A percentile compares a stretch with the other conserved stretches of the same genome.
These are phyloP conservation scores for Halcyon leucocephala DNA, from an alignment of 2,797 vertebrate species.

Conservation along the genomic window DNA sequence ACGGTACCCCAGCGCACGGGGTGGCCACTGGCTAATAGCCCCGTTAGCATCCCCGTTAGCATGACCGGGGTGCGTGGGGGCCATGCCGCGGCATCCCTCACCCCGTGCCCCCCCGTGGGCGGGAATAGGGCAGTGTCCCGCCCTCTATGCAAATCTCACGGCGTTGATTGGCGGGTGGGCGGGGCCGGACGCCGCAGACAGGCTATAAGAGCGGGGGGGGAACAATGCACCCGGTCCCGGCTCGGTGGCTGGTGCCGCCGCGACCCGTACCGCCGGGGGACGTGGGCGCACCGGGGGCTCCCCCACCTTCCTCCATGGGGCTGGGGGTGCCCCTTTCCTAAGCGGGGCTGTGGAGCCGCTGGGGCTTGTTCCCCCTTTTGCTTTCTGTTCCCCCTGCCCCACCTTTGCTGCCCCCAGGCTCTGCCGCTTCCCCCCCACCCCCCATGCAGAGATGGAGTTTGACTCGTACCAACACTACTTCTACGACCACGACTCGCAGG, in stretches of 20 bases:
- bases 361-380: not conserved
- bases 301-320: not conserved
- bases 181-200: not conserved
- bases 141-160: fast-evolving
- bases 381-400: fast-evolving
- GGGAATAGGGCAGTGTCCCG: fast-evolving
- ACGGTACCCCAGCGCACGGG: not conserved
- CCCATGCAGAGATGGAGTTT: slow-evolving; percentile 88
- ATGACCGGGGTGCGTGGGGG: too few relatives aligned
- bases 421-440: too few relatives aligned
- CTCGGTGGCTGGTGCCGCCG: not conserved
- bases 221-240: slow-evolving; percentile 36
- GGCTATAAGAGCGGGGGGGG: slow-evolving; percentile 21
- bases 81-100: fast-evolving
- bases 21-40: fast-evolving
- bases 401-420: not conserved
- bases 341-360: not conserved
- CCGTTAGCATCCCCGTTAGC: not conserved
- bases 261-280: not conserved
- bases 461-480: slow-evolving; percentile 94
- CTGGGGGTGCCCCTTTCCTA: not conserved
- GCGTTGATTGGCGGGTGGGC: not conserved
- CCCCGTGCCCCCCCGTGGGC: fast-evolving
- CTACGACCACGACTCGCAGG: slow-evolving; percentile 90
- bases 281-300: not conserved